Evolutionary conservation across 2,888 invertebrate genomes (phyloP).

Genomic region (Nomada ferruginata): DNA sequence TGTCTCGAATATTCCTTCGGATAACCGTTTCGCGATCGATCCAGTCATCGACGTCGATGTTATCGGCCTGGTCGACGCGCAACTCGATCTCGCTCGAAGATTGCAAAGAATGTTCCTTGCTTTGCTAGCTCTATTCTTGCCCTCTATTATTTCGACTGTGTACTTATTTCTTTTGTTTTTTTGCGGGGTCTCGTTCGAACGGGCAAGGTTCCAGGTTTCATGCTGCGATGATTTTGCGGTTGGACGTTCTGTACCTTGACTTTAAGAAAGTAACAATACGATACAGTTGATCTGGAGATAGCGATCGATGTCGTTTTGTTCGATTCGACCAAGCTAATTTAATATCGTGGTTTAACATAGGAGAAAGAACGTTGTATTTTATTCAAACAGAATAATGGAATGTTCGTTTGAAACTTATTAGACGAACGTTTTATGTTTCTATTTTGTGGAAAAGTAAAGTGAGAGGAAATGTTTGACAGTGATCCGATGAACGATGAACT

Average conservation of each 20-base stretch:
- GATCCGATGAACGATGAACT: no score
- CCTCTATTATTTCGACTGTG: not conserved
- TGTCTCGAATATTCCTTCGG: constrained; percentile 61
- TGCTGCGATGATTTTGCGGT: constrained; percentile 12
- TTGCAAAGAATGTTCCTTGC: not conserved
- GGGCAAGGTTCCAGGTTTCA: constrained; percentile 1
- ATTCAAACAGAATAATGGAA: no score
- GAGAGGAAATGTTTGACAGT: no score
- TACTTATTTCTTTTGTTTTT: not conserved
- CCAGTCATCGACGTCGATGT: constrained; percentile 38
- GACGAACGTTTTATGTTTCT: no score
- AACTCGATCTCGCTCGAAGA: not conserved
- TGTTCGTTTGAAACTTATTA: no score
- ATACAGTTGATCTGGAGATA: not conserved
- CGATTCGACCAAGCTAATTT: not conserved
- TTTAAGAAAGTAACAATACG: not conserved
- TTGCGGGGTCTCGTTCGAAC: not conserved
- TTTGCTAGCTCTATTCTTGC: not conserved
- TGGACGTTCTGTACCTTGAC: constrained; percentile 5
- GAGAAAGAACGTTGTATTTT: not conserved
- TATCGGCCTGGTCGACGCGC: constrained; percentile 25
- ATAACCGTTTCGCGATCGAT: constrained; percentile 11
- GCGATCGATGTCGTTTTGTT: not conserved
- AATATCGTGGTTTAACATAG: no score
- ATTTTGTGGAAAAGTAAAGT: no score